Evolutionary conservation across 2,113 vertebrate species (phyloP).

Genomic region (Nesoenas mayeri): DNA sequence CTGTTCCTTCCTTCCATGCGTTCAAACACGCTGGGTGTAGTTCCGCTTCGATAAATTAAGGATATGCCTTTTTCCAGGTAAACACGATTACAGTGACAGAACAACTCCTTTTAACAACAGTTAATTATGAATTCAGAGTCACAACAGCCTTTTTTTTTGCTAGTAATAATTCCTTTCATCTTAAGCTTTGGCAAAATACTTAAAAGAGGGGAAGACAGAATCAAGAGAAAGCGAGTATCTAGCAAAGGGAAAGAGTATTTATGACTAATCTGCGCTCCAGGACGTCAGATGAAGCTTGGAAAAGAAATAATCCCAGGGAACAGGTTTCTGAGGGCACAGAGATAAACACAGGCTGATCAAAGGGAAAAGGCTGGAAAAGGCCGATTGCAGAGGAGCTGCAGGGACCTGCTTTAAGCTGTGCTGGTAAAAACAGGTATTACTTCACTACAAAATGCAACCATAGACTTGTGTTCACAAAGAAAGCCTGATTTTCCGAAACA

Average conservation of each 20-base stretch:
- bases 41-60: not conserved
- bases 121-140: not conserved
- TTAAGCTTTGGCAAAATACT: not conserved
- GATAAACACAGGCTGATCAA: not conserved
- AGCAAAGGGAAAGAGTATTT: constrained; percentile 1
- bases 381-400: not conserved
- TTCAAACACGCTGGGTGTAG: not conserved
- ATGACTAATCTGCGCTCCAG: not conserved
- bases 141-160: not conserved
- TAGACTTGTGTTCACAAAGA: not conserved
- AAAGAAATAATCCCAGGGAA: constrained; percentile 17
- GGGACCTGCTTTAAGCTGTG: not conserved
- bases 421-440: not conserved
- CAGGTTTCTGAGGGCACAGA: not conserved
- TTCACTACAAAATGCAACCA: not conserved
- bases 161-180: not conserved
- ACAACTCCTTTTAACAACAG: not conserved
- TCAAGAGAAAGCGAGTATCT: not conserved
- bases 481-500: not conserved
- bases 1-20: not conserved
- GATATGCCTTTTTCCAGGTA: not conserved
- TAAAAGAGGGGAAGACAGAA: not conserved
- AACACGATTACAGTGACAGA: not conserved
- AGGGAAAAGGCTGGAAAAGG: not conserved
- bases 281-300: not conserved